Base-by-base conservation (phyloP, 2,113 vertebrate species). In the Dromiciops gliroides region DNA sequence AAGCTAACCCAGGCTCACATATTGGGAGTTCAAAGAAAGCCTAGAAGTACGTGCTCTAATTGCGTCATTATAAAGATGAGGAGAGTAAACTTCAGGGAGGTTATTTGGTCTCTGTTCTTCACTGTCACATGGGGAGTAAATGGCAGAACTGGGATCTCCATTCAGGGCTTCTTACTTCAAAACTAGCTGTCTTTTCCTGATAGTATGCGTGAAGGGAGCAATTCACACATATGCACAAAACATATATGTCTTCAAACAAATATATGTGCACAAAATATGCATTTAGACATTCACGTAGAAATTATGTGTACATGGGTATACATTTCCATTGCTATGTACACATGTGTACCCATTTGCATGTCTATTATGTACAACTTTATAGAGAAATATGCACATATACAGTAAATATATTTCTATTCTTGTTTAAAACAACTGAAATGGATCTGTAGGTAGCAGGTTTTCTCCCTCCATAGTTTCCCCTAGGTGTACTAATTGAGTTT, bases 401-500 rank as follows among this genome's bases (percentile, higher is more conserved):
- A 44, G 16, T 10, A 31, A 60, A 28, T 60, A 28, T 16, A 37
- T 44, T 75, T 75, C 67, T 44, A 44, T 44, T 44, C n/a, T 44
- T 44, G 23, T 44, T 23, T 22, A 44, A 83, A 44, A 44, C n/a
- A 83, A n/a, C 14, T 83, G 25, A 95, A 67, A 50, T 48, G 9
- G 94, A 90, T 23, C 0, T 8, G 51, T 50, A 7, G 16, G 89
- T 51, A 91, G 50, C 12, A 52, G 2, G n/a, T 75, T 89, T 48
- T 8, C 37, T 19, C 67, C 67, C 44, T 92, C 91, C 8, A 48
- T 51, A 75, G 16, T 1, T 94, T 95, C 53, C n/a, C 88, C 24
- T 25, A 93, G 48, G 48, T 91, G 25, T 26, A 88, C 83, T 3
- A n/a, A 53, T 14, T 93, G 92, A 91, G 31, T 92, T 94, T 94